These are phyloP conservation scores for Urocolius indicus DNA, from an alignment of 2,113 vertebrate genomes.

Conservation along the genomic window DNA sequence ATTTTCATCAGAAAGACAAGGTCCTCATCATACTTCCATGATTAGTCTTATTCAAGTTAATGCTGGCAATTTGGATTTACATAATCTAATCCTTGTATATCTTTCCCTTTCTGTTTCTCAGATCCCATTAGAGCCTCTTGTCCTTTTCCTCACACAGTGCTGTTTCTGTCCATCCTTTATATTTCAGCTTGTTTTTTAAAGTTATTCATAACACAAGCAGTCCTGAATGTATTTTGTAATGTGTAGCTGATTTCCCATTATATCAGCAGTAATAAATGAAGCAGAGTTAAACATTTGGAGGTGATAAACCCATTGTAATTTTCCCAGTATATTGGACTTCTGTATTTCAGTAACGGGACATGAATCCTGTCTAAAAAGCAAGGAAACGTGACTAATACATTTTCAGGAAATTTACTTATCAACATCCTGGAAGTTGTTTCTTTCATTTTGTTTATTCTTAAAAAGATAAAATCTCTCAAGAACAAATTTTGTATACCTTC, in stretches of 20 bases:
- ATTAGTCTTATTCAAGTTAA: background rate
- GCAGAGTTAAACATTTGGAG: background rate
- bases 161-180: background rate
- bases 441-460: background rate
- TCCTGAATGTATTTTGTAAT: background rate
- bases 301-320: slow-evolving; percentile 1
- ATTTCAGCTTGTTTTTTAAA: background rate
- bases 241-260: background rate
- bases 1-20: background rate
- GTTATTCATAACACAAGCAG: background rate
- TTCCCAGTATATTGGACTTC: background rate
- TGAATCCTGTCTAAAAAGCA: background rate
- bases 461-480: background rate
- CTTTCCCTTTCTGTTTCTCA: background rate
- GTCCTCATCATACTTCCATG: background rate
- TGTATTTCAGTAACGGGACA: background rate
- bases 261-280: background rate
- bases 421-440: background rate
- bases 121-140: background rate
- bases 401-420: slow-evolving; percentile 13
- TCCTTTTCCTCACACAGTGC: background rate
- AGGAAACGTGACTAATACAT: background rate
- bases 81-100: background rate
- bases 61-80: background rate
- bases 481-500: background rate